These are phyloP conservation scores for Serranus cabrilla DNA, from an alignment of 2,797 vertebrate species.

Conservation along the genomic window DNA sequence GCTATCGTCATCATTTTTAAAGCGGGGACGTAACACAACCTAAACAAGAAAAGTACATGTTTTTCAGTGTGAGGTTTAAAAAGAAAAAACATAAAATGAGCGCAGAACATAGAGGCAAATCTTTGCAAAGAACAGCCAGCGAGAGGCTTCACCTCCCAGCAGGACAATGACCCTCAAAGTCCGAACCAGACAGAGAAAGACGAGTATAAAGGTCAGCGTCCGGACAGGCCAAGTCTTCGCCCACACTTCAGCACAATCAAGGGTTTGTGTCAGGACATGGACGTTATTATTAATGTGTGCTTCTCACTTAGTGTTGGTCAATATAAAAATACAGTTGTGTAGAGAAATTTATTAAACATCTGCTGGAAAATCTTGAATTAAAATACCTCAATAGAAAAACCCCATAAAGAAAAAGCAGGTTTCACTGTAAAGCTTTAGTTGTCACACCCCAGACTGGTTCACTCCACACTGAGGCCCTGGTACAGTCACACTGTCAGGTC, in stretches of 20 bases:
- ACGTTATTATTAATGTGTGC: background rate
- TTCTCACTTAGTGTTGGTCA: background rate
- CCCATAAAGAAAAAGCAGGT: too few relatives aligned
- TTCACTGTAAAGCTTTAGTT: too few relatives aligned
- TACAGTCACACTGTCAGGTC: conserved; percentile 6
- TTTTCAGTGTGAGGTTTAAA: too few relatives aligned
- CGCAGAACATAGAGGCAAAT: background rate
- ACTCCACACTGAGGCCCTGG: background rate
- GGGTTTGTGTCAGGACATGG: background rate
- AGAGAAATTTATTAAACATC: background rate
- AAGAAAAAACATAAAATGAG: too few relatives aligned
- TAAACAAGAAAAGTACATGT: too few relatives aligned
- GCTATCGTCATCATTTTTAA: too few relatives aligned
- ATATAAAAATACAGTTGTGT: background rate
- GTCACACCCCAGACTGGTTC: background rate
- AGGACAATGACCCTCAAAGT: conserved; percentile 24
- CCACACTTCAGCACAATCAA: conserved; percentile 27
- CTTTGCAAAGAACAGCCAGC: background rate
- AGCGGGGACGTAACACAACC: too few relatives aligned
- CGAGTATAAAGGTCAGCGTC: conserved; percentile 11
- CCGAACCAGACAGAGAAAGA: conserved; percentile 13
- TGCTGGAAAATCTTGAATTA: too few relatives aligned
- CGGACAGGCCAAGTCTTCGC: conserved; percentile 25
- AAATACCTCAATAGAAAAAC: too few relatives aligned
- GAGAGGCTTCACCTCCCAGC: background rate